Conservation (phyloP, 2,888 invertebrate species). For the Eurytoma adleriae region DNA sequence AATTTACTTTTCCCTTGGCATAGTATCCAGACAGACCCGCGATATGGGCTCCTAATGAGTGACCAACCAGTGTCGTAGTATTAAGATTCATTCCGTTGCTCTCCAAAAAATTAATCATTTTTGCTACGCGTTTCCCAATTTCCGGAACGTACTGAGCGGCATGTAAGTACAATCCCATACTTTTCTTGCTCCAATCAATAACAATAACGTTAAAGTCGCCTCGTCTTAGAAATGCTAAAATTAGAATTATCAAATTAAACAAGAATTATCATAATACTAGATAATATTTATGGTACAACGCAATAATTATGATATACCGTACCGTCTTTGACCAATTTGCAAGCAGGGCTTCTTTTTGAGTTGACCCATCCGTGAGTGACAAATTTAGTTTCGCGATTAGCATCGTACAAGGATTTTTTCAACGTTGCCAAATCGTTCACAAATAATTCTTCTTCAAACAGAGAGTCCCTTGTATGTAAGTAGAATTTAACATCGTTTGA, state of each 20-base stretch:
- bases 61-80: conserved; percentile 63
- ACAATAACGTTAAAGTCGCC: conserved; percentile 67
- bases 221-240: conserved; percentile 62
- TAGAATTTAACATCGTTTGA: conserved; percentile 62
- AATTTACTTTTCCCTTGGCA: conserved; percentile 56
- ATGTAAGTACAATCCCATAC: conserved; percentile 51
- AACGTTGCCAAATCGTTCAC: conserved; percentile 60
- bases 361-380: conserved; percentile 69
- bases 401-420: conserved; percentile 61
- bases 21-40: conserved; percentile 64
- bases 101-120: conserved; percentile 65
- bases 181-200: conserved; percentile 66
- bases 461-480: conserved; percentile 62
- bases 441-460: conserved; percentile 53
- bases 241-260: no score
- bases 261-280: no score
- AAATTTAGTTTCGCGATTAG: conserved; percentile 64
- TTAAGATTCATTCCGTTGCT: conserved; percentile 60
- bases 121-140: conserved; percentile 59
- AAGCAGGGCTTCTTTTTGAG: conserved; percentile 58
- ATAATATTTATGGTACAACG: no score
- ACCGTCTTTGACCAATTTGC: conserved; percentile 67
- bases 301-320: conserved; percentile 12
- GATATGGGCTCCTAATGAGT: conserved; percentile 70
- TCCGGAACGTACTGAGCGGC: conserved; percentile 58